A percentile compares a stretch with the other conserved stretches of the same genome.
Evolutionary conservation across 23 tunicate genomes (phyloP).

Genomic region (Trididemnum clinides): DNA sequence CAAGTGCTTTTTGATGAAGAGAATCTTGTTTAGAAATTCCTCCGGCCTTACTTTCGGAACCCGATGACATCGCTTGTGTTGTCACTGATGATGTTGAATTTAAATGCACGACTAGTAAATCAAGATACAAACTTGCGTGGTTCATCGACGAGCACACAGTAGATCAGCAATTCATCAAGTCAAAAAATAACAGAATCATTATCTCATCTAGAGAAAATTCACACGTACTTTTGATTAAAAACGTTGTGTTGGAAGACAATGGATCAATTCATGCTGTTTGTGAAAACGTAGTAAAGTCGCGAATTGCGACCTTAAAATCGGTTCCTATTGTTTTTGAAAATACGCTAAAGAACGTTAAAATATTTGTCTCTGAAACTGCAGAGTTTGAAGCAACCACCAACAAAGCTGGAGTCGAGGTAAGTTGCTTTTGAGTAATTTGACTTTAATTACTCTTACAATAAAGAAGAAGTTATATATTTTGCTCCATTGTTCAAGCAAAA

Average conservation of each 20-base stretch:
- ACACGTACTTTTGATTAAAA: conserved; percentile 35
- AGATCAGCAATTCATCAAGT: conserved; percentile 19
- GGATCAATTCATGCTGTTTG: conserved; percentile 54
- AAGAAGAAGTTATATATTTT: too few relatives aligned
- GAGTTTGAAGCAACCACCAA: conserved; percentile 66
- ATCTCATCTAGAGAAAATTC: conserved; percentile 34
- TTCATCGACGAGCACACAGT: conserved; percentile 37
- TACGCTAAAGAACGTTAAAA: conserved; percentile 54
- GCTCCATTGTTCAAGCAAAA: too few relatives aligned
- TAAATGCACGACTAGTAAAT: conserved; percentile 57
- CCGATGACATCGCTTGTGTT: conserved; percentile 53
- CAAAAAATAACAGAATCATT: conserved; percentile 14
- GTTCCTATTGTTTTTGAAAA: conserved; percentile 73
- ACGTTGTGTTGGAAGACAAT: conserved; percentile 41
- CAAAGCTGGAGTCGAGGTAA: conserved; percentile 72
- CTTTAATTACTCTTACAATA: too few relatives aligned
- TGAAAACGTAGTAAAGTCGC: conserved; percentile 42
- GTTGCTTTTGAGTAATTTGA: too few relatives aligned
- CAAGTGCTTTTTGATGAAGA: too few relatives aligned
- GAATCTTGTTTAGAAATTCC: conserved; percentile 61
- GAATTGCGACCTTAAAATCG: conserved; percentile 34
- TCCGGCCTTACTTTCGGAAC: conserved; percentile 71
- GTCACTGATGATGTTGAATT: conserved; percentile 67
- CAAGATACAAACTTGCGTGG: conserved; percentile 63
- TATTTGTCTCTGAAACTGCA: conserved; percentile 65